Evolutionary conservation across 1,140 invertebrate species (phyloP).

Genomic region (Bombus fervidus): DNA sequence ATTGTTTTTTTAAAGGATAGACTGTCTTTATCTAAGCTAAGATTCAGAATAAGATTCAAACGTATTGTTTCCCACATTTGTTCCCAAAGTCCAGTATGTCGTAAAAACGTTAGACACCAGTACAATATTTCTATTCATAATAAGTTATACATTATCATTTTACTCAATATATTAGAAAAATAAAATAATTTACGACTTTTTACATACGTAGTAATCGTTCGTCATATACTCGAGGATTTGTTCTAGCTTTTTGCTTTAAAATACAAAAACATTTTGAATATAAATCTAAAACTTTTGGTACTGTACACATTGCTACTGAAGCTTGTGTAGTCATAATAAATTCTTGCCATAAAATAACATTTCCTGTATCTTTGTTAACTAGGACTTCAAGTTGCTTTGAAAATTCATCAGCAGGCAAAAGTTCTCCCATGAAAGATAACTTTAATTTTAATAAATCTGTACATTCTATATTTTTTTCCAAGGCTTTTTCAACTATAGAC

Average conservation of each 20-base stretch:
- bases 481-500: slow-evolving; percentile 83
- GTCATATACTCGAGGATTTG: slow-evolving; percentile 70
- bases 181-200: slow-evolving; percentile 21
- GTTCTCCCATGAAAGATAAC: slow-evolving; percentile 80
- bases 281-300: slow-evolving; percentile 83
- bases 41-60: slow-evolving; percentile 85
- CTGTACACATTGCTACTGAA: slow-evolving; percentile 85
- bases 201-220: slow-evolving; percentile 70
- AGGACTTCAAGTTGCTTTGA: slow-evolving; percentile 80
- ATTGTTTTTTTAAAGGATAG: slow-evolving; percentile 76
- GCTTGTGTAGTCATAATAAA: slow-evolving; percentile 84
- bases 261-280: slow-evolving; percentile 84
- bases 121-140: slow-evolving; percentile 81
- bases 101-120: slow-evolving; percentile 85
- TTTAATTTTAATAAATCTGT: slow-evolving; percentile 81
- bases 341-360: slow-evolving; percentile 84
- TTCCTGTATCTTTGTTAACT: slow-evolving; percentile 83
- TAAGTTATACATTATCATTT: slow-evolving; percentile 14
- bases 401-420: slow-evolving; percentile 82
- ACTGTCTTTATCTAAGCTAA: slow-evolving; percentile 78
- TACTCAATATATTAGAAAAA: background rate
- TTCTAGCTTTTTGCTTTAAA: slow-evolving; percentile 80
- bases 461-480: slow-evolving; percentile 81
- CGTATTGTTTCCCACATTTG: slow-evolving; percentile 86
- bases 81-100: slow-evolving; percentile 86